Evolutionary conservation across 2,797 vertebrate species (phyloP).

Genomic region (Xerus rutilus): DNA sequence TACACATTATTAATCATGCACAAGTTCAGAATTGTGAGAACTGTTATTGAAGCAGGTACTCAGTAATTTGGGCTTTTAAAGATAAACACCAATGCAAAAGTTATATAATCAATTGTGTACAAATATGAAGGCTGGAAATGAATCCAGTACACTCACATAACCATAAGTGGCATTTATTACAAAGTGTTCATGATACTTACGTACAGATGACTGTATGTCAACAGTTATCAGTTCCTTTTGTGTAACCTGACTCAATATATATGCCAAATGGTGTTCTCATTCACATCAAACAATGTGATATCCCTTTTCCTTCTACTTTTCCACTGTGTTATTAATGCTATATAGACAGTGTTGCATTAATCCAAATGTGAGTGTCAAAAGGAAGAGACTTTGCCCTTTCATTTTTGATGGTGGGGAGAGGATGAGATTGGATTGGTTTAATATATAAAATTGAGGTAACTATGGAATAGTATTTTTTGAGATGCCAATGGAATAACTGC

Average conservation of each 20-base stretch:
- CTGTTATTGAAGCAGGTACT: background rate
- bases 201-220: background rate
- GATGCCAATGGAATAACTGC: background rate
- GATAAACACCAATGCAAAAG: background rate
- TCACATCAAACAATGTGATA: background rate
- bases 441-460: background rate
- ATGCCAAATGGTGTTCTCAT: background rate
- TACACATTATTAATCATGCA: background rate
- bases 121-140: background rate
- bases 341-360: background rate
- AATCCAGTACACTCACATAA: background rate
- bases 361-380: background rate
- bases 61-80: background rate
- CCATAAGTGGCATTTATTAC: background rate
- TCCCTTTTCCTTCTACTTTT: background rate
- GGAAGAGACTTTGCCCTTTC: background rate
- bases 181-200: background rate
- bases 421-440: background rate
- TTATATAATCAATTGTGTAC: background rate
- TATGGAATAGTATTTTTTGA: background rate
- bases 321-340: background rate
- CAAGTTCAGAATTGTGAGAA: background rate
- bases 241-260: background rate
- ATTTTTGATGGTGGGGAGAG: background rate
- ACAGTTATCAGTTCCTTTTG: background rate